These are phyloP conservation scores for Anisognathus igniventris DNA, from an alignment of 2,797 vertebrate genomes.

Conservation along the genomic window DNA sequence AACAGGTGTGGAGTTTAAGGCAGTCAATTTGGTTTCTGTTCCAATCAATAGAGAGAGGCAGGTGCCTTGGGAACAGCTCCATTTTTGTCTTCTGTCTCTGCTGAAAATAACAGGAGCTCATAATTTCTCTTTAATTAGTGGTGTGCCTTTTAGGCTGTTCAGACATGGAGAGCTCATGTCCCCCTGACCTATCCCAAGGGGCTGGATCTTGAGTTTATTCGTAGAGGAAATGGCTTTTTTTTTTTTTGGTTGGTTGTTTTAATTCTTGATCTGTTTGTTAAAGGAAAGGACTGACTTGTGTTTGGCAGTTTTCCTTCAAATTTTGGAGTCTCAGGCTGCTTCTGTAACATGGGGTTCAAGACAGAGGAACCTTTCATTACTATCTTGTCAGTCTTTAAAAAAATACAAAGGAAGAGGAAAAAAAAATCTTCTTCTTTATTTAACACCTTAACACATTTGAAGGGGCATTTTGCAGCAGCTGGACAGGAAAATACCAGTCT, in stretches of 20 bases:
- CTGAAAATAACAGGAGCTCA: not conserved
- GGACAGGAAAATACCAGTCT: not conserved
- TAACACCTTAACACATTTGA: not conserved
- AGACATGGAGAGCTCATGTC: not conserved
- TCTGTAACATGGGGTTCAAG: not conserved
- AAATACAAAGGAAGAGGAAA: not conserved
- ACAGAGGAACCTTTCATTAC: not conserved
- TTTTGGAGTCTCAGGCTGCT: not conserved
- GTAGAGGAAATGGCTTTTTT: not conserved
- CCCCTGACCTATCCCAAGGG: not conserved
- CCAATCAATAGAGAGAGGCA: not conserved
- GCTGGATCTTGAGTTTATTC: not conserved
- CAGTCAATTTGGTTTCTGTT: not conserved
- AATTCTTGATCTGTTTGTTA: not conserved
- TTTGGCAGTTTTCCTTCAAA: not conserved
- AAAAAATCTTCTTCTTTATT: not conserved
- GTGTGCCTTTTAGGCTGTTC: not conserved
- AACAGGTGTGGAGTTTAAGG: not conserved
- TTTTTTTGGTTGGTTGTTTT: not conserved
- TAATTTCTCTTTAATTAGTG: not conserved
- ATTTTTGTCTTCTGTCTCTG: not conserved
- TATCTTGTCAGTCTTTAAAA: not conserved
- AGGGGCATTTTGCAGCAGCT: not conserved
- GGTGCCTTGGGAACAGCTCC: not conserved
- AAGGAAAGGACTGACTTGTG: not conserved